phyloP scores from a whole-genome alignment of 2,888 invertebrate species.

The Eretmocerus hayati region DNA sequence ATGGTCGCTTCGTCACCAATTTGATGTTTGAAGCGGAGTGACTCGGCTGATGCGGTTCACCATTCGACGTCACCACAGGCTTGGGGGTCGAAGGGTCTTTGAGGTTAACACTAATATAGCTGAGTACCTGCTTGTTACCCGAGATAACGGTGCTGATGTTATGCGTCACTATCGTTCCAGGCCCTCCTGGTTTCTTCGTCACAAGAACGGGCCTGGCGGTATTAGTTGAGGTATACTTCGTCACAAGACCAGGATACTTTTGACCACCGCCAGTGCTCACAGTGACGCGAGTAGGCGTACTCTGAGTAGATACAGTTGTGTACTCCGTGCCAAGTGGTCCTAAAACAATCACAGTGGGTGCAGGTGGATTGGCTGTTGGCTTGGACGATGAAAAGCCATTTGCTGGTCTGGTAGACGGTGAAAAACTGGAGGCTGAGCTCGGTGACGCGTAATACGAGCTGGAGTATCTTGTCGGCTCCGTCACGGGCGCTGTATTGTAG shows the following conservation, averaged over 20 bases:
- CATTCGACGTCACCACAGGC: slow-evolving; percentile 18
- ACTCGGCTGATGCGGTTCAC: slow-evolving; percentile 14
- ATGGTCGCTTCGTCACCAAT: slow-evolving; percentile 16
- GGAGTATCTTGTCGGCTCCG: slow-evolving; percentile 21
- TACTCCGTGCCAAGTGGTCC: slow-evolving; percentile 46
- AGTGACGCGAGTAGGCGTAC: slow-evolving; percentile 29
- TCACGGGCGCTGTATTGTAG: slow-evolving; percentile 31
- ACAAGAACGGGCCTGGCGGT: slow-evolving; percentile 20
- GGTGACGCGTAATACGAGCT: slow-evolving; percentile 19
- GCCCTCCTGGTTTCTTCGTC: slow-evolving; percentile 35
- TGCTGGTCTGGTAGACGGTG: slow-evolving; percentile 24
- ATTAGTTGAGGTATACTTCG: no score
- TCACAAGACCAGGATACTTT: slow-evolving; percentile 6
- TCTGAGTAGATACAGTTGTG: slow-evolving; percentile 38
- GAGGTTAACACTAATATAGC: slow-evolving; percentile 40
- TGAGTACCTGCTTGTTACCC: slow-evolving; percentile 39
- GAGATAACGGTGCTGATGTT: slow-evolving; percentile 43
- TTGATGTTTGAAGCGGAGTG: slow-evolving; percentile 2
- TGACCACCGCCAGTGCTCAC: slow-evolving; percentile 12
- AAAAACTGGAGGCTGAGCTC: slow-evolving; percentile 2
- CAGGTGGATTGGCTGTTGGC: slow-evolving; percentile 46
- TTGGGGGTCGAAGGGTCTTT: slow-evolving; percentile 36
- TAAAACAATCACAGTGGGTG: slow-evolving; percentile 57
- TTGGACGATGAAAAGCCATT: slow-evolving; percentile 32
- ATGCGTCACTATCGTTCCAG: slow-evolving; percentile 39